Base-by-base conservation (phyloP, 2,888 invertebrate genomes). In the Meloe dianella region DNA sequence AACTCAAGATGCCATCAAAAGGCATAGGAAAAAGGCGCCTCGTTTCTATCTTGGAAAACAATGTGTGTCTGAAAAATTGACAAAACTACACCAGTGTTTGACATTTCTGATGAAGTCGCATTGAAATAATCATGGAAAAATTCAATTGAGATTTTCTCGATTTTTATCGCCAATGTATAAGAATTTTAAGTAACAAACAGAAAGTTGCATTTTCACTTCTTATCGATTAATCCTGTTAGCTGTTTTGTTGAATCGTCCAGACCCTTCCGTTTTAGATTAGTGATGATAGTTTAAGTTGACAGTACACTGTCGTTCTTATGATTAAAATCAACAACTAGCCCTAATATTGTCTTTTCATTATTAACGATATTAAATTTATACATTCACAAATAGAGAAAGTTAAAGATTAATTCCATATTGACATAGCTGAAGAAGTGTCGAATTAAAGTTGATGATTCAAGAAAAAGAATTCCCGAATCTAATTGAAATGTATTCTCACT, bases 21-120 rank as follows among this genome's bases (percentile, higher is more conserved):
- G 4, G 17, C 4, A 41, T 20, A 10, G 20, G 20, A 20, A 20
- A 20, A 6, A 47, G 47, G 47, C 47, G 47, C 47, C 47, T 20
- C 2, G 20, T 47, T 47, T 20, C 38, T 41, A 17, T 41, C 2
- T 47, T 47, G 20, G 3, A 20, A 20, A 1, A 47, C 4, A 41
- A 41, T 41, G 10, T 17, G 1, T 32, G 61, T 61, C 65, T 61
- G 57, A 57, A 29, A n/a, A 17, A 63, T 14, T 29, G 5, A 60
- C n/a, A 59, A 10, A 38, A 32, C 35, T 24, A 59, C 32, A 32
- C 17, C 51, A 63, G 51, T 7, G 6, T 10, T n/a, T 17, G 17
- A 12, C 4, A 17, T 12, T 24, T n/a, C 1, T 12, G n/a, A 20
- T 63, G 20, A 58, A 64, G 51, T 56, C 47, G 9, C 10, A 8